Percentiles rank a stretch among this genome's conserved stretches.
These are phyloP conservation scores for Steinernema scapterisci DNA, from an alignment of 2,888 invertebrate species.

Conservation along the genomic window DNA sequence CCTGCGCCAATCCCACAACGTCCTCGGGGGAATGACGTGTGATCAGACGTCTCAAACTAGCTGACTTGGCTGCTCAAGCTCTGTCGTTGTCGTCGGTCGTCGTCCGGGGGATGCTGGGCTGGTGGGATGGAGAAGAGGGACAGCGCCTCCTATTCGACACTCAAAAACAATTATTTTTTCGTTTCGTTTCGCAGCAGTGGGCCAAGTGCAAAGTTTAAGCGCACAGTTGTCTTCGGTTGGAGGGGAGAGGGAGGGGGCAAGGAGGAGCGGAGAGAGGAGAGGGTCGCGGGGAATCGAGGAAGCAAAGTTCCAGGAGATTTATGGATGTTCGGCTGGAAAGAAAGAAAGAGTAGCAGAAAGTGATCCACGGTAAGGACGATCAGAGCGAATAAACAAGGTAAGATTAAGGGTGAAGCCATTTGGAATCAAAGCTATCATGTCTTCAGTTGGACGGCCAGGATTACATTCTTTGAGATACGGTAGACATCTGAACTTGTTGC, in stretches of 20 bases:
- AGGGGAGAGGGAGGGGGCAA: neutral
- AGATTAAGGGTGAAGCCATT: too few species aligned
- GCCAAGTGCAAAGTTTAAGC: slow-evolving; percentile 32
- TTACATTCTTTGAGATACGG: too few species aligned
- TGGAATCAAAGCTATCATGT: too few species aligned
- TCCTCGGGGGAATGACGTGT: slow-evolving; percentile 27
- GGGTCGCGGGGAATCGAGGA: neutral
- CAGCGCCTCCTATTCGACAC: slow-evolving; percentile 6
- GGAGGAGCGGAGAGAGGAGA: neutral
- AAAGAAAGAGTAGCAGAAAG: neutral
- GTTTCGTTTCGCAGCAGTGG: slow-evolving; percentile 25
- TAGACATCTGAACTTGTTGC: too few species aligned
- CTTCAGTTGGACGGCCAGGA: too few species aligned
- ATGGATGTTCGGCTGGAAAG: neutral
- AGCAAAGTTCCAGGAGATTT: neutral
- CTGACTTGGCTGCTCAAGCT: neutral
- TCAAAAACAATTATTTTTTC: slow-evolving; percentile 32
- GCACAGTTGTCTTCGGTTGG: slow-evolving; percentile 1
- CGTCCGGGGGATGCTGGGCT: too few species aligned
- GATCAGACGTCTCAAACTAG: slow-evolving; percentile 15
- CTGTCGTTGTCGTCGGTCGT: too few species aligned
- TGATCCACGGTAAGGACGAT: too few species aligned
- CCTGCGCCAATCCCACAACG: neutral
- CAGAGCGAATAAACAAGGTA: too few species aligned
- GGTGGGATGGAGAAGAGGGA: too few species aligned